Base-by-base conservation (phyloP, 2,113 vertebrate species). In the Caranx ignobilis region DNA sequence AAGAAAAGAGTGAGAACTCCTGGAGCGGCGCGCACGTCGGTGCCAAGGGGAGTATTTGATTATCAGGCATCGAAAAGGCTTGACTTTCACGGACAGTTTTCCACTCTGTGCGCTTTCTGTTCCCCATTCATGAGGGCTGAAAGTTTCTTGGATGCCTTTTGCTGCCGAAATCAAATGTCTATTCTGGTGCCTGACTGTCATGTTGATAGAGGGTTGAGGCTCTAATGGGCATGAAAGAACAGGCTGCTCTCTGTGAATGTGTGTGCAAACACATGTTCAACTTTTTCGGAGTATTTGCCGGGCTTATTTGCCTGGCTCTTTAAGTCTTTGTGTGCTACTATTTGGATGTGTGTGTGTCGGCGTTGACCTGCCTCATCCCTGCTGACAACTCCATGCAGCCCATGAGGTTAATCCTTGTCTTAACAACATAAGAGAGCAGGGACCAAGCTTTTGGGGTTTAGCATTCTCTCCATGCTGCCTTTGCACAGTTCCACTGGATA, bases 91-190 rank as follows among this genome's bases (percentile, higher is more conserved):
- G 45, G 75, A 74, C 70, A 60, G 63, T 83, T 88, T 90, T 87
- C 83, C 76, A 71, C 84, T 83, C 59, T 81, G 81, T 68, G 68
- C 6, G 21, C 82, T 85, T 71, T 93, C 84, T 87, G 55, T 80
- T 79, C 56, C 76, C 83, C 77, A 89, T 94, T 94, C 88, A 93
- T 88, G 48, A 86, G 84, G 81, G 59, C 77, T 85, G 83, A 86
- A 82, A 66, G 82, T 75, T 92, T 93, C 88, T 90, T 91, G 87
- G 86, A 90, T 48, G 75, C 10, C 11, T 79, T 85, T 65, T 21
- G 32, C 63, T 59, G 64, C 76, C 54, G 67, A 88, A 82, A 76
- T 85, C 84, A 82, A 87, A 85, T 45, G 48, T 75, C 69, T 82
- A 83, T 78, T 83, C 81, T 78, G 88, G 59, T 83, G 81, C 83